Base-by-base conservation (phyloP, 92 coral and sea anemone genomes). In the Porites evermanni region DNA sequence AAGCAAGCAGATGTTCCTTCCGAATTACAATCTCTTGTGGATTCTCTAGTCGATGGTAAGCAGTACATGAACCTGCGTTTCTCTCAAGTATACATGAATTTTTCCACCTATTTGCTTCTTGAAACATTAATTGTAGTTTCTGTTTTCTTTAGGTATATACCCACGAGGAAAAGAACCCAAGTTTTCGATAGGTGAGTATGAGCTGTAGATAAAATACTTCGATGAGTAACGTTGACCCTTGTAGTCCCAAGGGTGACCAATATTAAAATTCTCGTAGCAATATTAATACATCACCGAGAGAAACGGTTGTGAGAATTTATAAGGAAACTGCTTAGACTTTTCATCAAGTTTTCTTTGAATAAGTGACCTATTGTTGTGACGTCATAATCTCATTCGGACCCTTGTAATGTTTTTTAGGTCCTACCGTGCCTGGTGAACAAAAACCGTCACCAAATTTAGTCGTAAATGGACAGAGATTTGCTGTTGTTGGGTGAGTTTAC, bases 1-100 rank as follows among this genome's bases (percentile, higher is more conserved):
- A 97, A 97, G 78, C 99, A 95, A 77, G 98, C 99, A 17, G 99
- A 97, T 61, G 99, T 97, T 7, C 99, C 99, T 8, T 88, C 94
- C 69, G 99, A 95, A 67, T 94, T 97, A 67, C 99, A 97, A 79
- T 69, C 90, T 12, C 84, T 97, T 53, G 99, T 95, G 14, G 94
- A 97, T 83, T 93, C 95, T 3, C 87, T 97, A 82, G 95, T 93
- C 64, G 95, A 97, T 84, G 99, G 99, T 95, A 85, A 79, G 95
- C 67, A 32, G 32, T 10, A 23, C 11, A 7, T 12, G 52, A 58
- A 77, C 63, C 29, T 56, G 17, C 12, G 14, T 4, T 29, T 50
- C 20, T 5, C 8, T 67, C 2, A 56, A 56, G 0, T 1, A 19
- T 70, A 38, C 54, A 38, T 38, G 47, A 38, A 38, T 9, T n/a